Percentiles rank a stretch among this genome's conserved stretches.
phyloP scores from a whole-genome alignment of 2,888 invertebrate species.

The Uloborus plumipes region DNA sequence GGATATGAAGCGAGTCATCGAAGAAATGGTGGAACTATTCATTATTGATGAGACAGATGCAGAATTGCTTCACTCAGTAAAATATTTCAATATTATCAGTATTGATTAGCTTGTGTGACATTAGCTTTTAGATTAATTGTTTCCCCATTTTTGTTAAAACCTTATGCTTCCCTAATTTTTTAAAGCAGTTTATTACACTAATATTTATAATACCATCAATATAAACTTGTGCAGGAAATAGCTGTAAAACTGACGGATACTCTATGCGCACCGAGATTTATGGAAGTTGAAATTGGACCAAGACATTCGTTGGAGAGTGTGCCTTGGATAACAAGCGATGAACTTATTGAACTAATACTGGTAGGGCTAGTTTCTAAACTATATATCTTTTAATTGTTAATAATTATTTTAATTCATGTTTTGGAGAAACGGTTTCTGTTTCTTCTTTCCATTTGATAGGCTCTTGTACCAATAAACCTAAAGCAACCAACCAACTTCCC shows the following conservation, averaged over 20 bases:
- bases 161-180: no score
- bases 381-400: no score
- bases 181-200: no score
- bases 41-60: constrained; percentile 39
- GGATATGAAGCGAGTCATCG: constrained; percentile 34
- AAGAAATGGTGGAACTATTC: constrained; percentile 29
- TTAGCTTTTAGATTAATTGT: no score
- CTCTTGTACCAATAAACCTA: no score
- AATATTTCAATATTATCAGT: neutral
- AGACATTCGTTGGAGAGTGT: constrained; percentile 14
- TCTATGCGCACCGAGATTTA: constrained; percentile 10
- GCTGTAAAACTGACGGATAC: constrained; percentile 29
- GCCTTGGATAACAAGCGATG: constrained; percentile 29
- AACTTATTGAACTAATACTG: constrained; percentile 10
- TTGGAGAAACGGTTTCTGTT: no score
- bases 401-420: no score
- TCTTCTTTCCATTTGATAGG: no score
- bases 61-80: constrained; percentile 26
- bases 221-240: constrained; percentile 14
- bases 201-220: no score
- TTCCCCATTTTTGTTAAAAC: no score
- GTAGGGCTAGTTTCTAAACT: constrained; percentile 1
- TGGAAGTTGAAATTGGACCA: neutral
- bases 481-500: no score
- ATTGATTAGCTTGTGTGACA: no score